Evolutionary conservation across 1,140 invertebrate genomes (phyloP).

Genomic region (Ostrea denselamellosa): DNA sequence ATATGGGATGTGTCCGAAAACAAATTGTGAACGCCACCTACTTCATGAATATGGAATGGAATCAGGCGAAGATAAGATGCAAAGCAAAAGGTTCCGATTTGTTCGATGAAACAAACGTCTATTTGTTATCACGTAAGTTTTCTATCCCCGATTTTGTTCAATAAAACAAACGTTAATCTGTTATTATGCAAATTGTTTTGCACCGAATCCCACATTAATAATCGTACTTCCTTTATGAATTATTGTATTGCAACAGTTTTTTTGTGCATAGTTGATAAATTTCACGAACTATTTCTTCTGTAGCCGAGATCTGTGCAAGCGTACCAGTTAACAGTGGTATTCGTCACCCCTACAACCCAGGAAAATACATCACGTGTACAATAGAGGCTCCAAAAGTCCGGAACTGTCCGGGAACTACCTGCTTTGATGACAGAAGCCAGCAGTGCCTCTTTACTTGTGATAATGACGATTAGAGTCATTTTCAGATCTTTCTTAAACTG

Average conservation of each 20-base stretch:
- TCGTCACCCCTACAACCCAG: constrained; percentile 18
- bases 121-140: constrained; percentile 44
- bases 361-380: constrained; percentile 41
- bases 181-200: too few relatives aligned
- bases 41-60: constrained; percentile 48
- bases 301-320: constrained; percentile 15
- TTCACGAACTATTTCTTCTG: background rate
- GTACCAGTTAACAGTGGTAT: background rate
- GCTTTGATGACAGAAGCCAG: background rate
- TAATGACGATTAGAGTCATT: background rate
- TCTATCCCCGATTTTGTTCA: too few relatives aligned
- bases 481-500: too few relatives aligned
- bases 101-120: constrained; percentile 46
- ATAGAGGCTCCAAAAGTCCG: constrained; percentile 27
- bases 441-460: constrained; percentile 33
- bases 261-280: background rate
- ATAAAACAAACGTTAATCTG: too few relatives aligned
- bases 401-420: background rate
- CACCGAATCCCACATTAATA: too few relatives aligned
- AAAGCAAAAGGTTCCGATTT: constrained; percentile 37
- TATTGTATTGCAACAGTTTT: too few relatives aligned
- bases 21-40: constrained; percentile 42
- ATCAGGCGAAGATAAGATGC: constrained; percentile 42
- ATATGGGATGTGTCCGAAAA: constrained; percentile 40
- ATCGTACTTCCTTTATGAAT: too few relatives aligned